These are phyloP conservation scores for Nothobranchius kuhntae DNA, from an alignment of 2,113 vertebrate genomes.

Conservation along the genomic window DNA sequence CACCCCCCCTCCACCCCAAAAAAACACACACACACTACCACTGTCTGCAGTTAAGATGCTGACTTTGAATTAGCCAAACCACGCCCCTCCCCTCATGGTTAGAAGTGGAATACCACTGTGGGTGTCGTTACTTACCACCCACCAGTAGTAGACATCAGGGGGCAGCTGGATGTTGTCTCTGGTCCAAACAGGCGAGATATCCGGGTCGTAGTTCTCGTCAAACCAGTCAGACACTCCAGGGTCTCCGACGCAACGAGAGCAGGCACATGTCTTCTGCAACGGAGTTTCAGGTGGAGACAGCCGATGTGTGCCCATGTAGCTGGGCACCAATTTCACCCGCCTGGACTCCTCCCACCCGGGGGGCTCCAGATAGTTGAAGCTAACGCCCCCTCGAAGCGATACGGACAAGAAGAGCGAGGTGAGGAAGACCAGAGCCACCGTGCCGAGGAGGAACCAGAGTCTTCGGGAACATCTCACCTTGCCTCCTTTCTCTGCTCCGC, in stretches of 20 bases:
- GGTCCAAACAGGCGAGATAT: slow-evolving; percentile 93
- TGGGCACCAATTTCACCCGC: slow-evolving; percentile 91
- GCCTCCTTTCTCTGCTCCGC: slow-evolving; percentile 22
- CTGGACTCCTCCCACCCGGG: slow-evolving; percentile 82
- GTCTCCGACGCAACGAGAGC: slow-evolving; percentile 85
- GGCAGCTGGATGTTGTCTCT: slow-evolving; percentile 91
- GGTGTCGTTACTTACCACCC: slow-evolving; percentile 89
- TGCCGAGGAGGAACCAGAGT: slow-evolving; percentile 88
- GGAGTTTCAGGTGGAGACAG: slow-evolving; percentile 66
- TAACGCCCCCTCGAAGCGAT: slow-evolving; percentile 87
- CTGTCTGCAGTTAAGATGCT: no score
- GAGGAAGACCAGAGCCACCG: slow-evolving; percentile 88
- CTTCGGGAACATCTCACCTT: slow-evolving; percentile 90
- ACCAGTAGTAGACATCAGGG: slow-evolving; percentile 94
- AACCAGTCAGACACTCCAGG: slow-evolving; percentile 86
- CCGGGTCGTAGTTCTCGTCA: slow-evolving; percentile 86
- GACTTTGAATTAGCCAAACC: no score
- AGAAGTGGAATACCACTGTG: no score
- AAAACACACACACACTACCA: no score
- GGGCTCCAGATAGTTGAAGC: slow-evolving; percentile 86
- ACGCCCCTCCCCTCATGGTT: no score
- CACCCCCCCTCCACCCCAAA: no score
- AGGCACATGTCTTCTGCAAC: slow-evolving; percentile 83
- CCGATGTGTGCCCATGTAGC: slow-evolving; percentile 81
- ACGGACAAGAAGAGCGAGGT: slow-evolving; percentile 95